Evolutionary conservation across 2,113 vertebrate genomes (phyloP).

Genomic region (Eptesicus fuscus): DNA sequence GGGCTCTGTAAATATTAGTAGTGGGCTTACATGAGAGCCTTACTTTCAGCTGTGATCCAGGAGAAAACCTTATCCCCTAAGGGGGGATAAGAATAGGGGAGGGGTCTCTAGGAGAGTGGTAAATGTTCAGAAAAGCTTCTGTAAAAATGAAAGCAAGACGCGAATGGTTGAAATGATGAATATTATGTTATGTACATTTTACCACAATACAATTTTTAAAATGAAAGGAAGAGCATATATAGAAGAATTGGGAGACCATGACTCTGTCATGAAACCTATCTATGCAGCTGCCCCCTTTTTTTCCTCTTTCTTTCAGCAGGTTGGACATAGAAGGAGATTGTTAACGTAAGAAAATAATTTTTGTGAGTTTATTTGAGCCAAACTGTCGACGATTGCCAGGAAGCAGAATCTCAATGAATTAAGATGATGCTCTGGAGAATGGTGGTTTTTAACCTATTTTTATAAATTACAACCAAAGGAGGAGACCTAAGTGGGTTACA

Average conservation of each 20-base stretch:
- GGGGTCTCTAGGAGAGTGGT: not conserved
- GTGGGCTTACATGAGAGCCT: not conserved
- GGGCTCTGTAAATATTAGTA: not conserved
- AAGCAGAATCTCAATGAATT: too few species aligned
- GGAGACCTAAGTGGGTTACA: too few species aligned
- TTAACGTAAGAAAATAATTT: too few species aligned
- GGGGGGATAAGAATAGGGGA: not conserved
- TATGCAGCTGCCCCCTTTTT: not conserved
- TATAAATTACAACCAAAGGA: too few species aligned
- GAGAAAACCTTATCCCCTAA: not conserved
- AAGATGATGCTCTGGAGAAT: too few species aligned
- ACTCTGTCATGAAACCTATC: not conserved
- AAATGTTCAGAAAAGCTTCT: not conserved
- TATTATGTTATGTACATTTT: not conserved
- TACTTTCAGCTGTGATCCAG: not conserved
- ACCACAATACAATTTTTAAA: not conserved
- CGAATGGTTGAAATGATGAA: conserved; percentile 1
- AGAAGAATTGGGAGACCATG: not conserved
- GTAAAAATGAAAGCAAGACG: conserved; percentile 36
- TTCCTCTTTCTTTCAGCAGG: not conserved
- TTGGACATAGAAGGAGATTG: not conserved
- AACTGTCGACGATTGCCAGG: too few species aligned
- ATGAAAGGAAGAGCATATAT: not conserved
- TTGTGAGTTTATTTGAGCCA: too few species aligned
- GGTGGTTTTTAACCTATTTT: too few species aligned